These are phyloP conservation scores for Haliclona indistincta DNA, from an alignment of 37 sponge, comb jelly and placozoan species.

Conservation along the genomic window DNA sequence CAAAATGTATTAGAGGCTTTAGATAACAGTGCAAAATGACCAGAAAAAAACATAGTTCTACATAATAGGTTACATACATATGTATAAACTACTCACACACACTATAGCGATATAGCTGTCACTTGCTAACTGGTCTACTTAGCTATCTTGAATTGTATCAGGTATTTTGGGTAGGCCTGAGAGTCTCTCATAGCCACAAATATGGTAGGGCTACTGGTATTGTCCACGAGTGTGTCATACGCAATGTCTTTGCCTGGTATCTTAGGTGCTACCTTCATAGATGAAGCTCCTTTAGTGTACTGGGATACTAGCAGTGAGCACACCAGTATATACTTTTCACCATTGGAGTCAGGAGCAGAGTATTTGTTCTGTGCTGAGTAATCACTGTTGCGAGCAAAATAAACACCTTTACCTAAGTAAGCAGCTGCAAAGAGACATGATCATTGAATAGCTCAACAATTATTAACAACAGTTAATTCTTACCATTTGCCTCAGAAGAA, in stretches of 20 bases:
- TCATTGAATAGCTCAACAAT: neutral
- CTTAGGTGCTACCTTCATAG: conserved; percentile 49
- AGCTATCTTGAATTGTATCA: conserved; percentile 57
- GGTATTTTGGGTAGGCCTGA: conserved; percentile 77
- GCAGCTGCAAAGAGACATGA: conserved; percentile 30
- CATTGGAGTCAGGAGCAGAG: conserved; percentile 24
- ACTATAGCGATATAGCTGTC: too few relatives aligned
- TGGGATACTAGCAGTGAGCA: conserved; percentile 47
- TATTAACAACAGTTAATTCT: too few relatives aligned
- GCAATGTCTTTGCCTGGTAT: conserved; percentile 16
- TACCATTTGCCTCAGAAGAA: conserved; percentile 71
- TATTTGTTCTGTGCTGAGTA: conserved; percentile 55
- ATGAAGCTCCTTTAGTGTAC: conserved; percentile 34
- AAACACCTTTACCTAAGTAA: conserved; percentile 57
- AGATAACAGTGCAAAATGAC: too few relatives aligned
- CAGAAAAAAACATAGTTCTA: too few relatives aligned
- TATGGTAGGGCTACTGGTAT: conserved; percentile 45
- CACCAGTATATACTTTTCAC: conserved; percentile 46
- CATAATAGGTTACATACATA: too few relatives aligned
- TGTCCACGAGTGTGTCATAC: conserved; percentile 69
- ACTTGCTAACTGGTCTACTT: too few relatives aligned
- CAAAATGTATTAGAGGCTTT: too few relatives aligned
- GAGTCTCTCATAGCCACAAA: conserved; percentile 67
- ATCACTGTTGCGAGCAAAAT: conserved; percentile 51
- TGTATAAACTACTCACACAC: too few relatives aligned